Percentiles rank a stretch among this genome's conserved stretches.
Evolutionary conservation across 2,888 invertebrate species (phyloP).

Genomic region (Agriopis marginaria): DNA sequence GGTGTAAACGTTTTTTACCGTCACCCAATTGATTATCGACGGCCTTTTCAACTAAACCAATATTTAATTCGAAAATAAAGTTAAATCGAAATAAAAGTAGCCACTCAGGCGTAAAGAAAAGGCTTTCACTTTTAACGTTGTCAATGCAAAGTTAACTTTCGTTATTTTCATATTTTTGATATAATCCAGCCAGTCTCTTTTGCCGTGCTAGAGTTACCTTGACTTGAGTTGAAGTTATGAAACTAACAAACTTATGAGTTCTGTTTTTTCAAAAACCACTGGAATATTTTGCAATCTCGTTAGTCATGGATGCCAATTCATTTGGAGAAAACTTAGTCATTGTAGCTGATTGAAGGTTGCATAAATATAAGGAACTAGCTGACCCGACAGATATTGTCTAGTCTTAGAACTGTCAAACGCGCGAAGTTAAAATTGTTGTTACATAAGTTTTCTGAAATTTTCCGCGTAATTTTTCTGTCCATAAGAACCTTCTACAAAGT

Average conservation of each 20-base stretch:
- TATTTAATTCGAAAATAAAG: conserved; percentile 64
- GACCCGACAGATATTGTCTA: no score
- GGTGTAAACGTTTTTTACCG: conserved; percentile 46
- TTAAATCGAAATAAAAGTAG: conserved; percentile 53
- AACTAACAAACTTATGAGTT: conserved; percentile 38
- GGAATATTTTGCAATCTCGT: conserved; percentile 40
- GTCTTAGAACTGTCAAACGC: no score
- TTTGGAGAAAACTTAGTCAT: conserved; percentile 27
- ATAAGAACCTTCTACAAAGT: no score
- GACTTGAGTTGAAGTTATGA: conserved; percentile 36
- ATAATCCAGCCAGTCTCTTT: conserved; percentile 40
- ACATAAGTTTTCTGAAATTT: no score
- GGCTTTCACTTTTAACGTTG: conserved; percentile 71
- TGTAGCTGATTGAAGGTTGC: conserved; percentile 8
- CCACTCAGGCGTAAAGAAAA: conserved; percentile 59
- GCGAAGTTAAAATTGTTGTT: no score
- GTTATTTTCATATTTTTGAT: conserved; percentile 47
- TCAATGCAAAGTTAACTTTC: conserved; percentile 51
- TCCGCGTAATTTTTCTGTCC: no score
- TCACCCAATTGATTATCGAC: conserved; percentile 57
- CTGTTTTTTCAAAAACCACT: conserved; percentile 39
- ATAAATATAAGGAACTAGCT: not conserved
- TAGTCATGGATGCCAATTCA: conserved; percentile 39
- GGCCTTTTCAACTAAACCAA: conserved; percentile 57
- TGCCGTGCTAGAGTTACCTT: conserved; percentile 34